Evolutionary conservation across 1,140 invertebrate species (phyloP).

Genomic region (Araneus ventricosus): DNA sequence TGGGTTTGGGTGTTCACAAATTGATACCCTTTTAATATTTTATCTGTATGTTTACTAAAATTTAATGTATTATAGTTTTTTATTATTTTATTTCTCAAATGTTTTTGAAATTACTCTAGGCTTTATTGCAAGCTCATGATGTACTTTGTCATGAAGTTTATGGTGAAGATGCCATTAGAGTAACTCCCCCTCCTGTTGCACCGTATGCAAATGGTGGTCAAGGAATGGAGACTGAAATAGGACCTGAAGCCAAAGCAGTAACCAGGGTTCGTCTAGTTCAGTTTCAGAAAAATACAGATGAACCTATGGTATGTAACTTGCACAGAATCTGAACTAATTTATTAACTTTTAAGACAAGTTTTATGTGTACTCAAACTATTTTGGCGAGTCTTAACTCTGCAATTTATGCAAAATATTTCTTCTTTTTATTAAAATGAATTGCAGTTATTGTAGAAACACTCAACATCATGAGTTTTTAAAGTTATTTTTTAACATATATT

Average conservation of each 20-base stretch:
- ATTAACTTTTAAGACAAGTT: too few species aligned
- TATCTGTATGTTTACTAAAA: neutral
- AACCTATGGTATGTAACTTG: slow-evolving; percentile 88
- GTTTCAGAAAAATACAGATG: slow-evolving; percentile 99
- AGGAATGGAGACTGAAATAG: slow-evolving; percentile 72
- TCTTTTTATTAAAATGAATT: too few species aligned
- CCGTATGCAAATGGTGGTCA: slow-evolving; percentile 72
- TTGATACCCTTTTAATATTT: neutral
- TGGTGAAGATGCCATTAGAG: slow-evolving; percentile 94
- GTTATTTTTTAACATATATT: too few species aligned
- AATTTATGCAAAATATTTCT: too few species aligned
- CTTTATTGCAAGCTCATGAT: slow-evolving; percentile 97
- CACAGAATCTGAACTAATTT: too few species aligned
- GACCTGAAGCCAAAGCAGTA: slow-evolving; percentile 84
- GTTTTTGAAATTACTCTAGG: slow-evolving; percentile 83
- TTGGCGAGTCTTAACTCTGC: too few species aligned
- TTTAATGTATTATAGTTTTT: neutral
- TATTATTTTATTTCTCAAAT: neutral
- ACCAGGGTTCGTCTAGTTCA: slow-evolving; percentile 97
- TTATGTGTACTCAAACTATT: too few species aligned
- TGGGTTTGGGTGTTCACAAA: neutral
- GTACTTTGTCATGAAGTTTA: slow-evolving; percentile 98
- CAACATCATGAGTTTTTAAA: too few species aligned
- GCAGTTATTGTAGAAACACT: too few species aligned
- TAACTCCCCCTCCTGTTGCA: slow-evolving; percentile 82